Base-by-base conservation (phyloP, 2,113 vertebrate species). In the Cyanoderma ruficeps region DNA sequence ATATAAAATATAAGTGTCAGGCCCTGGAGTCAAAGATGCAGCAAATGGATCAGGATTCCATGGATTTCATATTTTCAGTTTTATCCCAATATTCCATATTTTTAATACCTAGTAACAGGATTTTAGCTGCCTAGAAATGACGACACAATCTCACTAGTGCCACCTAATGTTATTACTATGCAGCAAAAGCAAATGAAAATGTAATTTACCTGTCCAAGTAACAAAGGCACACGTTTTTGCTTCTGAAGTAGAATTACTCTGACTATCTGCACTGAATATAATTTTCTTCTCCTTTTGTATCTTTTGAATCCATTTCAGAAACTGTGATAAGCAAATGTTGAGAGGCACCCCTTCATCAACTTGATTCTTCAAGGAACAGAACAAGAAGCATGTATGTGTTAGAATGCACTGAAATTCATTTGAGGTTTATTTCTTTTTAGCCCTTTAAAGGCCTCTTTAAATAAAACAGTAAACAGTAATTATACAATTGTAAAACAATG, bases 141-240 rank as follows among this genome's bases (percentile, higher is more conserved):
- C 15, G 9, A 24, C 2, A 3, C 27, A 41, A 41, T 64, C 85
- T 80, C 90, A 87, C 57, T 56, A 78, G 83, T 63, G 67, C 84
- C 93, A 95, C 55, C 88, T 72, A 31, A 47, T 22, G 70, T 55
- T 41, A 44, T 55, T 41, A 44, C 4, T 41, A 22, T 2, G 7
- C 18, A 68, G 44, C 33, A 68, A 69, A 90, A 79, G 25, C 9
- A 75, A 74, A 68, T 13, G 5, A 76, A 31, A 52, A 53, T 49
- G 35, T 14, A 65, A 37, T 60, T 97, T 98, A 99, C 99, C 99
- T 98, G 99, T 99, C 99, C 99, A 99, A 2, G 99, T 99, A 79
- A 99, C 98, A 97, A 99, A 99, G 13, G 98, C 93, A 67, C 99
- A 99, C 8, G 92, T 94, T 80, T 98, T 98, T 72, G 97, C 95